Base-by-base conservation (phyloP, 1,140 invertebrate genomes). In the Tribolium castaneum region DNA sequence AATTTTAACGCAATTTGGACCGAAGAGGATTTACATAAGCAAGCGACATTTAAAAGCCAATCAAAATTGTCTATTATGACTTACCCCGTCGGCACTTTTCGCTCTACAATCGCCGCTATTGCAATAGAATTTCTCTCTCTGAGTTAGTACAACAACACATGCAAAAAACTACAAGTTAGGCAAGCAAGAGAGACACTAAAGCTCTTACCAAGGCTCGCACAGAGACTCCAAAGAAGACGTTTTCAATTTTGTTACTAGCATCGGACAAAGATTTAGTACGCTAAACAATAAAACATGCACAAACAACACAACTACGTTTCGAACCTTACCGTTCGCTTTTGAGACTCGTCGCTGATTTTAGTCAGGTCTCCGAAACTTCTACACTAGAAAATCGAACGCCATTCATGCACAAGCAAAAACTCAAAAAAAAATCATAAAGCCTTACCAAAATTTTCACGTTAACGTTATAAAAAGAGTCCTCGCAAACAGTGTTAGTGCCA, bases 291-390 rank as follows among this genome's bases (percentile, higher is more conserved):
- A 84, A 80, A 62, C 16, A 78, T 78, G 72, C 49, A 66, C 76
- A 80, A 83, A 59, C 14, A 85, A 81, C 75, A 79, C 74, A 78
- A 34, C 39, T 45, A 78, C 25, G 14, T 49, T 66, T 45, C 39
- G 6, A 86, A 86, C 88, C 88, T 76, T 88, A 85, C 77, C 77
- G 79, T 77, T 84, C 84, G 22, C 52, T 83, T 79, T 80, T 66
- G 70, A 45, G 4, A 45, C 7, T 86, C 87, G 80, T 88, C 88
- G 35, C 83, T 87, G 75, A 90, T 87, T 85, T 88, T 89, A 80
- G 89, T 90, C 82, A 91, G 87, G 87, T 91, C 90, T 81, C 90
- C 89, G 85, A 91, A 91, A 87, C 90, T 90, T 83, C 90, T 88
- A 87, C 90, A 90, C 90, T 91, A 80, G 59, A 81, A 79, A 82